Conservation (phyloP, 2,113 vertebrate species). For the Hippolais icterina region DNA sequence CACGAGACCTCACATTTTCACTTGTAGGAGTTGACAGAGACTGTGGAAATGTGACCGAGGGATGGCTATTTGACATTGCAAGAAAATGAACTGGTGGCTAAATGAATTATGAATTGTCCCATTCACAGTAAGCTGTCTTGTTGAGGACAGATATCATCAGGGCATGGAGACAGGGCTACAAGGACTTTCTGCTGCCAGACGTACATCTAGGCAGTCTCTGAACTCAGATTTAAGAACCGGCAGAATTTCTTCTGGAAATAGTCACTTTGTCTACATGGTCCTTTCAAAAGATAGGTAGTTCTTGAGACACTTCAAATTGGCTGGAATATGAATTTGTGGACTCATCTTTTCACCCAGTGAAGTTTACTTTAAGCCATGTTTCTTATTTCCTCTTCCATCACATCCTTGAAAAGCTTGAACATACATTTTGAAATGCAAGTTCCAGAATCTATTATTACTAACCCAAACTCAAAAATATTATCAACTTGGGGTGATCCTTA, state of each 20-base stretch:
- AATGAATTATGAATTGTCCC: not conserved
- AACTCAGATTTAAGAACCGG: not conserved
- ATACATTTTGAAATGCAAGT: not conserved
- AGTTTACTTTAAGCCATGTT: not conserved
- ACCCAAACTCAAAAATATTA: not conserved
- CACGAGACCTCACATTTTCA: not conserved
- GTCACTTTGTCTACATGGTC: not conserved
- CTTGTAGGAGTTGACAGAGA: not conserved
- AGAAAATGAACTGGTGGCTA: not conserved
- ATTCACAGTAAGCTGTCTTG: not conserved
- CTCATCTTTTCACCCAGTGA: not conserved
- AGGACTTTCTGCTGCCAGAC: not conserved
- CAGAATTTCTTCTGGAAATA: not conserved
- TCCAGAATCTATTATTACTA: not conserved
- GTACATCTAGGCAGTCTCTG: not conserved
- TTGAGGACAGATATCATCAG: not conserved
- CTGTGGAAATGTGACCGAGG: not conserved
- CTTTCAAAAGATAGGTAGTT: not conserved
- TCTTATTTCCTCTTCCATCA: not conserved
- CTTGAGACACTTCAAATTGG: not conserved
- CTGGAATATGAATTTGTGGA: not conserved
- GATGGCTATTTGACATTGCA: not conserved
- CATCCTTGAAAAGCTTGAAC: not conserved
- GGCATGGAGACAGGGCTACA: not conserved
- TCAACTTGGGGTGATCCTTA: not conserved